Evolutionary conservation across 2,797 vertebrate genomes (phyloP).

Genomic region (Poecile montanus): DNA sequence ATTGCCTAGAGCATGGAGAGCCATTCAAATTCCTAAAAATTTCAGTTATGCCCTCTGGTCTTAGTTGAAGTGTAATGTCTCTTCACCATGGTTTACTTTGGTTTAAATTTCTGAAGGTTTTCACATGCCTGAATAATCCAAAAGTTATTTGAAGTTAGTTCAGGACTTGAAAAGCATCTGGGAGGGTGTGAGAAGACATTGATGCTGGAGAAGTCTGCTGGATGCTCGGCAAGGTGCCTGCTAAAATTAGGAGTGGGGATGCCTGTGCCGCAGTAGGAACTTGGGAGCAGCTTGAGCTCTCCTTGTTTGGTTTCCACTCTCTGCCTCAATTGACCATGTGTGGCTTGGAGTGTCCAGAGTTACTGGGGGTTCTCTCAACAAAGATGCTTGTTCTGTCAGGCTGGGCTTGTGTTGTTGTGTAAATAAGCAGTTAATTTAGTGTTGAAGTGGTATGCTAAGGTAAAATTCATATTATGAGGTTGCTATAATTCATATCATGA

Average conservation of each 20-base stretch:
- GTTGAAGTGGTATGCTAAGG: background rate
- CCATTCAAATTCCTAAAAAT: background rate
- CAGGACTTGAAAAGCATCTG: background rate
- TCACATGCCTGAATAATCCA: background rate
- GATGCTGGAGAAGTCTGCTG: background rate
- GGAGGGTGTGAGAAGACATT: background rate
- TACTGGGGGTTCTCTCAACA: background rate
- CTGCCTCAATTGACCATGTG: rapidly evolving
- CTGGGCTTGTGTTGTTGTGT: background rate
- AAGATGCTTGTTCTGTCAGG: background rate
- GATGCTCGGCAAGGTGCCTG: background rate
- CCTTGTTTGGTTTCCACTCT: rapidly evolving
- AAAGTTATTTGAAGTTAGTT: background rate
- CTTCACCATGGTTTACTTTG: background rate
- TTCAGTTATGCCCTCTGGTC: background rate
- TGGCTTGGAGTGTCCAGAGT: background rate
- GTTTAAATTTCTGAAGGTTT: background rate
- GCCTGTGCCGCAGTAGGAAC: background rate
- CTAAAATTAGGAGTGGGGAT: background rate
- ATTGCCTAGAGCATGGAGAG: background rate
- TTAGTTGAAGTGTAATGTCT: background rate
- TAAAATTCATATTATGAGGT: background rate
- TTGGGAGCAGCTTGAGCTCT: background rate
- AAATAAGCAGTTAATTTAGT: background rate
- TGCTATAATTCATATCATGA: background rate